phyloP scores from a whole-genome alignment of 2,113 vertebrate genomes.

The Antechinus stuartii region DNA sequence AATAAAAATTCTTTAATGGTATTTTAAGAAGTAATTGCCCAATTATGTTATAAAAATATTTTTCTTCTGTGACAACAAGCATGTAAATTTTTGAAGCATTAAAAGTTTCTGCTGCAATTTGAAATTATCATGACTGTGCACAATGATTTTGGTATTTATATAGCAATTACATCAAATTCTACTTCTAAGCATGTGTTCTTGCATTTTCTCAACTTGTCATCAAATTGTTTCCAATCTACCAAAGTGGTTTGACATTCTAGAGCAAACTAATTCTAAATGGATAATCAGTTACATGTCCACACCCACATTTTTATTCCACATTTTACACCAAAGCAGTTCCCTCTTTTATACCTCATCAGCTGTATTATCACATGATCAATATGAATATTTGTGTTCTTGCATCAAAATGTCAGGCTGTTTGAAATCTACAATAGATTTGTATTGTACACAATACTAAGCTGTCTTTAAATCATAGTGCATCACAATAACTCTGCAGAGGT shows the following conservation, averaged over 20 bases:
- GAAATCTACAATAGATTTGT: not conserved
- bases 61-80: not conserved
- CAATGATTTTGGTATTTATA: not conserved
- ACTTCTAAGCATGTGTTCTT: not conserved
- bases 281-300: not conserved
- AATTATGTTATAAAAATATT: not conserved
- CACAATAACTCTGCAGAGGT: not conserved
- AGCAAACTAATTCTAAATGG: not conserved
- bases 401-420: not conserved
- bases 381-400: not conserved
- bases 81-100: not conserved
- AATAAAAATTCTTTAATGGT: not conserved
- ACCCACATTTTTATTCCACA: not conserved
- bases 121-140: not conserved
- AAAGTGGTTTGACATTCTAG: not conserved
- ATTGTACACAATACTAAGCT: not conserved
- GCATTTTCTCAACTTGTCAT: not conserved
- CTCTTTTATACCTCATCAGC: not conserved
- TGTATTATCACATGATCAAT: not conserved
- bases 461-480: not conserved
- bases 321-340: not conserved
- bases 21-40: not conserved
- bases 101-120: not conserved
- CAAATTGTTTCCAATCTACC: not conserved
- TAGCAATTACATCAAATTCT: not conserved